Evolutionary conservation across 2,888 invertebrate species (phyloP), one percentile per base, ranked within the genome.

Genomic region (Stenoptilia bipunctidactyla): DNA sequence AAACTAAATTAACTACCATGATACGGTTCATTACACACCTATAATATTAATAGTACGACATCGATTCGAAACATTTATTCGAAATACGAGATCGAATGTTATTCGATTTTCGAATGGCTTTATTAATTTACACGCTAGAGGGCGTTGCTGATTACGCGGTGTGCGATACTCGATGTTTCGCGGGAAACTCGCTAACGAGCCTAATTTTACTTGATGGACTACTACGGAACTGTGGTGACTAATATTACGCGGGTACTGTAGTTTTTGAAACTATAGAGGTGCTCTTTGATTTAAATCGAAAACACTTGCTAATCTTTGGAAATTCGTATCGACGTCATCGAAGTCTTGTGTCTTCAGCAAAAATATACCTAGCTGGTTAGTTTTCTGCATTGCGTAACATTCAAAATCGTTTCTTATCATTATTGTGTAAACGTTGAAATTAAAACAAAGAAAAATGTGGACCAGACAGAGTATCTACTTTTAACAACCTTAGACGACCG

Each of bases 21-120:
- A 57, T 71, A 64, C 55, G 61, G 54, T 53, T 60, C 66, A 71
- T 72, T 70, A 67, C 49, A 47, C 51, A 49, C 46, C 55, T 47
- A 54, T 61, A 57, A 61, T 57, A 53, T 58, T 59, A 59, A 58
- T 55, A 53, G 50, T 48, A 45, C 51, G 50, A 51, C 52, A 59
- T 54, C 51, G 57, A 60, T 58, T 51, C 55, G n/a, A n/a, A n/a
- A n/a, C n/a, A n/a, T n/a, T n/a, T n/a, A n/a, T n/a, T n/a, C n/a
- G 49, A 54, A 30, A 30, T 30, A 12, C 30, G 20, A n/a, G n/a
- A 20, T 20, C 20, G 8, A 20, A 20, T 20, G n/a, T n/a, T n/a
- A 20, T 20, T 49, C 47, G 49, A 52, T 55, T 54, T 59, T 51
- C 50, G 51, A 53, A 61, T 58, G 48, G 60, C 56, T 58, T 57